Evolutionary conservation across 35 echinoderm and acorn worm genomes (phyloP), one percentile per base, ranked within the genome.

Genomic region (Strongylocentrotus purpuratus): DNA sequence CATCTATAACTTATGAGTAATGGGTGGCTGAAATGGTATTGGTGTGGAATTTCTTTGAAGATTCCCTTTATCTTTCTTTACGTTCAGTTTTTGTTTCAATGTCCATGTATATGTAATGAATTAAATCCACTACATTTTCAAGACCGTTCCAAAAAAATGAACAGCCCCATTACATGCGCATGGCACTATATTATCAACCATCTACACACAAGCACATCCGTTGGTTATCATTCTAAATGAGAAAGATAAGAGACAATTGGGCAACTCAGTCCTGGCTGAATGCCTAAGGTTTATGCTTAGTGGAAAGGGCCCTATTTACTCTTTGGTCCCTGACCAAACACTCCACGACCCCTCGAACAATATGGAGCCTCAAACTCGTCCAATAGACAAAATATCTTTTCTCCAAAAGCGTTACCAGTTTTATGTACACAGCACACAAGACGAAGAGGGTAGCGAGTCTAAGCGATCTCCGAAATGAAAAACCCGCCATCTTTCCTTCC

Each of bases 381-480:
- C 87, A 89, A 89, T 46, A 89, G 87, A 78, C 87, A 46, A 89
- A 89, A 89, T 89, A 89, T 89, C 87, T 89, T 89, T 89, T 31
- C 87, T 89, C 87, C 32, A 33, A 45, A 89, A 46, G 87, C 87
- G 87, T 89, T 46, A 89, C 87, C 45, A 41, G 33, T 41, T 89
- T 89, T 89, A 89, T 89, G 32, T 89, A 78, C 65, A 78, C 65
- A 78, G 28, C 65, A 78, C 65, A 78, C 65, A 78, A 78, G 65
- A 7, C 20, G 65, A 71, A 78, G 65, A 78, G 5, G 65, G 65
- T 78, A 78, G 65, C 65, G 65, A 78, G 85, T 89, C 87, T 33
- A 6, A 20, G 12, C 25, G n/a, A 31, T 31, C 85, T 86, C 85
- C 85, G 33, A 22, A 31, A 31, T 11, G 50, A 78, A 28, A 70